Evolutionary conservation across 2,888 invertebrate genomes (phyloP).

Genomic region (Aquatica leii): DNA sequence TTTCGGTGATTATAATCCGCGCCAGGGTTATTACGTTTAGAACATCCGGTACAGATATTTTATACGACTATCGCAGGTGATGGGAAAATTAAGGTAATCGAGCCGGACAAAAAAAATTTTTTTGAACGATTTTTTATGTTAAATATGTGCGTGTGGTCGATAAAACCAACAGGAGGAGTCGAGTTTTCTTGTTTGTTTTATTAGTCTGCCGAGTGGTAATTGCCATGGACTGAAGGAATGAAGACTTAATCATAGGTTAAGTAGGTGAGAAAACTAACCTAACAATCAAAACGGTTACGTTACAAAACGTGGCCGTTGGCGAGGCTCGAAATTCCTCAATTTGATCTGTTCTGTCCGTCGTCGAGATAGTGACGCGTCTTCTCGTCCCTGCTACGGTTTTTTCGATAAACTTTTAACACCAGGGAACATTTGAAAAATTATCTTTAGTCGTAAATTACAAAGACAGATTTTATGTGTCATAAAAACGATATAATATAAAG

Average conservation of each 20-base stretch:
- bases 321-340: conserved; percentile 5
- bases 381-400: conserved; percentile 10
- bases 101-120: background rate
- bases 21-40: no score
- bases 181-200: conserved; percentile 28
- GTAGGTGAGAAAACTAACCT: conserved; percentile 54
- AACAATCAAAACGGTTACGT: conserved; percentile 41
- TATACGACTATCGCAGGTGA: no score
- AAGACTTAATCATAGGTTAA: conserved; percentile 52
- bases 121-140: conserved; percentile 3
- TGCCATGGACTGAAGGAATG: conserved; percentile 43
- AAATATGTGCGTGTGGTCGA: conserved; percentile 26
- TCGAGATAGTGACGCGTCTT: conserved; percentile 12
- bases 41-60: no score
- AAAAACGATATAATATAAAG: conserved; percentile 26
- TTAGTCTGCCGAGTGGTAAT: conserved; percentile 39
- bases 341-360: background rate
- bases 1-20: no score
- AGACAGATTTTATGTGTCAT: conserved; percentile 35
- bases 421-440: conserved; percentile 34
- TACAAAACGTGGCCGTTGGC: conserved; percentile 24
- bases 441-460: conserved; percentile 33
- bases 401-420: conserved; percentile 36
- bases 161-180: conserved; percentile 11
- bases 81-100: no score